phyloP scores from a whole-genome alignment of 1,140 invertebrate genomes.

The Aphelenchoides fujianensis region DNA sequence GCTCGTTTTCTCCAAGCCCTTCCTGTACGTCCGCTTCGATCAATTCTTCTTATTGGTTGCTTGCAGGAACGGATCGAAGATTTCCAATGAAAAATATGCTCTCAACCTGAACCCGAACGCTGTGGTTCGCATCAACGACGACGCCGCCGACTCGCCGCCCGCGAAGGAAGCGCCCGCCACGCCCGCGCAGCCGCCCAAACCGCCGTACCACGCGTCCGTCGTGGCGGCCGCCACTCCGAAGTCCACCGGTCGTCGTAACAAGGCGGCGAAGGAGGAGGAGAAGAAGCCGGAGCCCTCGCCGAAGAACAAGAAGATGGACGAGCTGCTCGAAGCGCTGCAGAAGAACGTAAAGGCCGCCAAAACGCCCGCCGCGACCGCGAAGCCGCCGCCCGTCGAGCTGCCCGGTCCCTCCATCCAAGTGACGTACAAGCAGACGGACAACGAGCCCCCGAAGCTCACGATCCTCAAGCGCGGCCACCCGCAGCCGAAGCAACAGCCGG shows the following conservation, averaged over 20 bases:
- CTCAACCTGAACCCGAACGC: neutral
- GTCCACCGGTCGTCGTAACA: neutral
- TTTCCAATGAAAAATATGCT: neutral
- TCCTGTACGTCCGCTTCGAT: constrained; percentile 42
- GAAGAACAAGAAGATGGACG: constrained; percentile 11
- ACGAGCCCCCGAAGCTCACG: neutral
- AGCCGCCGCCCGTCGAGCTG: neutral
- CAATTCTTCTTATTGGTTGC: neutral
- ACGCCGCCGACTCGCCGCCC: neutral
- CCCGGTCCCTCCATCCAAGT: neutral
- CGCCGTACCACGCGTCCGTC: constrained; percentile 18
- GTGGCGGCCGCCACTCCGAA: neutral
- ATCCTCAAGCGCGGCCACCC: neutral
- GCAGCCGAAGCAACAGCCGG: no score
- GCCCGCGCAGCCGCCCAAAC: neutral
- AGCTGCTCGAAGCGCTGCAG: constrained; percentile 8
- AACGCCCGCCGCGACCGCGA: neutral
- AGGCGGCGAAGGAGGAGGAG: constrained; percentile 3
- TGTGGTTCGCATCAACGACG: neutral
- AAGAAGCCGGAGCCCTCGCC: neutral
- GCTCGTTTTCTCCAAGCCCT: constrained; percentile 35
- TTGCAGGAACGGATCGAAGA: neutral
- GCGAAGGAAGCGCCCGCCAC: no score
- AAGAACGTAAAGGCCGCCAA: neutral
- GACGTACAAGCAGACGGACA: neutral